Evolutionary conservation across 2,797 vertebrate species (phyloP).

Genomic region (Atherinosoma microstoma): DNA sequence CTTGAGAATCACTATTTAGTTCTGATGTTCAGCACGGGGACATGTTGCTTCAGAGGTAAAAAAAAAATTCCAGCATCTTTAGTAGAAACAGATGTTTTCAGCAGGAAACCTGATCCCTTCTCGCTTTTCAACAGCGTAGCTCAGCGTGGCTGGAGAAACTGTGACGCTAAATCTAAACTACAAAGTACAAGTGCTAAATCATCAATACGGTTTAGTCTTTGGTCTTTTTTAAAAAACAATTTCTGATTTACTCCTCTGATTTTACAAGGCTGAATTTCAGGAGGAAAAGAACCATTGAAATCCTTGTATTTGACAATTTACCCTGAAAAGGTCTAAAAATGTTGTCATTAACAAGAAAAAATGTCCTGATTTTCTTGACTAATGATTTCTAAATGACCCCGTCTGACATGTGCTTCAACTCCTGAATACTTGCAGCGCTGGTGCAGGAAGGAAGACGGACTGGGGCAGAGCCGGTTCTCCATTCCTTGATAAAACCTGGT

Average conservation of each 20-base stretch:
- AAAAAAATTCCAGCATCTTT: not conserved
- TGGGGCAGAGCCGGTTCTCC: slow-evolving; percentile 11
- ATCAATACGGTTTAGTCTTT: not conserved
- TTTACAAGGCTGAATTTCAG: not conserved
- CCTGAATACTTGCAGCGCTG: slow-evolving; percentile 1
- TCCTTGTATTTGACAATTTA: not conserved
- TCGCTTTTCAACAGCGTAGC: not conserved
- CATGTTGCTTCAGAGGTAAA: not conserved
- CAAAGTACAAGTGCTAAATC: not conserved
- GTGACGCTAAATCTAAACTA: not conserved
- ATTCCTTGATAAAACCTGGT: too few species aligned
- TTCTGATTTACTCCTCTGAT: not conserved
- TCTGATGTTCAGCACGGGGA: not conserved
- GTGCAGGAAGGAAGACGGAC: slow-evolving; percentile 40
- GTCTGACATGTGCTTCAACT: not conserved
- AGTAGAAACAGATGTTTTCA: slow-evolving; percentile 4
- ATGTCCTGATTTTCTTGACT: not conserved
- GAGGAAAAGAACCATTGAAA: not conserved
- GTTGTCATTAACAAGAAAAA: not conserved
- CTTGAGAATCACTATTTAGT: not conserved
- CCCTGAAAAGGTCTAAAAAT: not conserved
- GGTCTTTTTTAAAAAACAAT: not conserved
- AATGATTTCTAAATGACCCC: not conserved
- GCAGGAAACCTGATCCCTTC: not conserved
- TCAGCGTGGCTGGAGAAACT: not conserved